Conservation (phyloP, 2,113 vertebrate species). For the Gila orcuttii region DNA sequence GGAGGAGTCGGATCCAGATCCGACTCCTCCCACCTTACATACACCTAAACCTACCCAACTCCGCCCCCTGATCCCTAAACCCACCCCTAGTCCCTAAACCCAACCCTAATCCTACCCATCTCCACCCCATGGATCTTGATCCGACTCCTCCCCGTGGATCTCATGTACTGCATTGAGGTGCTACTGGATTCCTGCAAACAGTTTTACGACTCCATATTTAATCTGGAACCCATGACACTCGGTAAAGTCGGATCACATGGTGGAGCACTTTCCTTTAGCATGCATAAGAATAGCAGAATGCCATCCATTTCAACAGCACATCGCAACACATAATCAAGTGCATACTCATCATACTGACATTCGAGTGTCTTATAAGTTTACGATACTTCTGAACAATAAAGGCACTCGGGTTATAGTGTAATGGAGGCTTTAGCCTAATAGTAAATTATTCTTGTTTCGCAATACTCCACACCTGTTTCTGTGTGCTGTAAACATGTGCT, state of each 20-base stretch:
- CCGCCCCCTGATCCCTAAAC: too few species aligned
- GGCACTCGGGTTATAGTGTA: not conserved
- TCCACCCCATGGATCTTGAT: too few species aligned
- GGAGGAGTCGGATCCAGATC: too few species aligned
- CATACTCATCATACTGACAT: not conserved
- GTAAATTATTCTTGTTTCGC: not conserved
- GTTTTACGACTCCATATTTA: constrained; percentile 57
- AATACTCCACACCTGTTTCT: constrained; percentile 9
- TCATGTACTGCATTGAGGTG: too few species aligned
- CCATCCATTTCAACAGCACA: not conserved
- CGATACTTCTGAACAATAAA: not conserved
- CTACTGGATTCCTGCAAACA: constrained; percentile 29
- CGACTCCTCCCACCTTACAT: too few species aligned
- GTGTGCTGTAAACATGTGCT: constrained; percentile 18
- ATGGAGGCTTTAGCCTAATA: not conserved
- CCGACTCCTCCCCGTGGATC: too few species aligned
- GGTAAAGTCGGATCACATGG: constrained; percentile 61
- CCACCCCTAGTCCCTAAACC: too few species aligned
- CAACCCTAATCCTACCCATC: too few species aligned
- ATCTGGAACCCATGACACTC: constrained; percentile 65
- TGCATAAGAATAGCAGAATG: not conserved
- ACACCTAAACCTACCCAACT: too few species aligned
- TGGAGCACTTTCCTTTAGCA: constrained; percentile 12
- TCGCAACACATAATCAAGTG: not conserved
- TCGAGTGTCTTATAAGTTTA: not conserved